A percentile compares a stretch with the other conserved stretches of the same genome.
Evolutionary conservation across 2,113 vertebrate species (phyloP).

Genomic region (Saiga tatarica): DNA sequence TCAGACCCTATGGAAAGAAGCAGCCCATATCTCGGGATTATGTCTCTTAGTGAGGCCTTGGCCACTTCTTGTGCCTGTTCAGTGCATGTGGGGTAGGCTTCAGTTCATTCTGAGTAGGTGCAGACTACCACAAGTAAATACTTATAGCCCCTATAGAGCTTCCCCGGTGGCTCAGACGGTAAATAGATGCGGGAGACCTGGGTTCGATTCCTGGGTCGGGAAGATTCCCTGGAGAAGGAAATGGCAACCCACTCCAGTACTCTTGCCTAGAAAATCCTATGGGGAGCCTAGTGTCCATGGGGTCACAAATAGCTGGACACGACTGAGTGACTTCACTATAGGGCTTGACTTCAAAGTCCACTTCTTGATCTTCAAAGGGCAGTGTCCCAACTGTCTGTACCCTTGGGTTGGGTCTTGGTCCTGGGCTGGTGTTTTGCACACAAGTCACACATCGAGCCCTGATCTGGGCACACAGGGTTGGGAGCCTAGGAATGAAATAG

Average conservation of each 20-base stretch:
- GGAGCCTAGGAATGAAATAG: not conserved
- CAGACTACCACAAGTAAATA: not conserved
- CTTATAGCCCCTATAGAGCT: not conserved
- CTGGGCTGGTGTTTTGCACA: not conserved
- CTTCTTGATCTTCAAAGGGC: not conserved
- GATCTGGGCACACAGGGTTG: not conserved
- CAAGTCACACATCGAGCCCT: not conserved
- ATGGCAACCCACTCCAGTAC: too few species aligned
- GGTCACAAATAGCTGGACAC: too few species aligned
- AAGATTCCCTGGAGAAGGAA: too few species aligned
- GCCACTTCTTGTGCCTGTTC: not conserved
- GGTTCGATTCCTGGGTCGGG: too few species aligned
- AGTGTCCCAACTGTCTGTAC: not conserved
- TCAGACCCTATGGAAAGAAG: not conserved
- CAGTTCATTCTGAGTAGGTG: not conserved
- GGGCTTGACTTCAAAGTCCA: not conserved
- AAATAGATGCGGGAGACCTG: too few species aligned
- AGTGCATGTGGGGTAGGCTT: not conserved
- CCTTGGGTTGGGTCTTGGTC: not conserved
- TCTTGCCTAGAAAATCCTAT: too few species aligned
- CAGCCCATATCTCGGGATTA: not conserved
- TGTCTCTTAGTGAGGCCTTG: not conserved
- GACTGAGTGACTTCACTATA: not conserved
- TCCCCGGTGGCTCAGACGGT: not conserved
- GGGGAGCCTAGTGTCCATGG: too few species aligned